Base-by-base conservation (phyloP, 1,140 invertebrate genomes). In the Bicyclus anynana region DNA sequence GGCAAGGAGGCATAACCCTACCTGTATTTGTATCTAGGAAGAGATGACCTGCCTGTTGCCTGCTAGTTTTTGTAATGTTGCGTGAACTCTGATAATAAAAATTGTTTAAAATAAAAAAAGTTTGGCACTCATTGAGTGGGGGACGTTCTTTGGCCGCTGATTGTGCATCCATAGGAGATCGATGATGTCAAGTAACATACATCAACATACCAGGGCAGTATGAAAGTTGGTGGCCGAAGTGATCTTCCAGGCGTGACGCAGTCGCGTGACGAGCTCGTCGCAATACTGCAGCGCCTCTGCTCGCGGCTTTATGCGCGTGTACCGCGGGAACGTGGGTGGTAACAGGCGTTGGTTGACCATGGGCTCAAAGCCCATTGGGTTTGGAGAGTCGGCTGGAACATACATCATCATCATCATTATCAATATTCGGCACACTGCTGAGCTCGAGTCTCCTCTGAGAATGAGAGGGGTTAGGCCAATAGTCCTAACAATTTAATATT, bases 321-420 rank as follows among this genome's bases (percentile, higher is more conserved):
- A 99, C 1, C 98, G 91, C 7, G 98, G 98, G 91, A 99, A 99
- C n/a, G 98, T 98, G 0, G 98, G 97, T 33, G 98, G 98, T 21
- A 99, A 89, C 23, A 98, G 90, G 62, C 97, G 92, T 87, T 98
- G 97, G 89, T 99, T 99, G 27, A 98, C 94, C 79, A 97, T 92
- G 16, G 97, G 97, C 78, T 99, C 97, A 90, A 99, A 99, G 0
- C 97, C 97, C 90, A 97, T 93, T 0, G 91, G 90, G 67, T 92
- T 92, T 3, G 91, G 91, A 9, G 88, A 87, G 48, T 91, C 91
- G 12, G 90, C 90, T 92, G 64, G 3, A 75, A 77, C 0, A 33
- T 2, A 33, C 29, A 33, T 7, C 2, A 5, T 29, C 4, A 10
- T 9, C 5, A 27, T 26, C 7, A 29, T 33, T 35, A 23, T 4